A percentile compares a stretch with the other conserved stretches of the same genome.
phyloP scores from a whole-genome alignment of 2,797 vertebrate genomes.

The Simalia tracyae region DNA sequence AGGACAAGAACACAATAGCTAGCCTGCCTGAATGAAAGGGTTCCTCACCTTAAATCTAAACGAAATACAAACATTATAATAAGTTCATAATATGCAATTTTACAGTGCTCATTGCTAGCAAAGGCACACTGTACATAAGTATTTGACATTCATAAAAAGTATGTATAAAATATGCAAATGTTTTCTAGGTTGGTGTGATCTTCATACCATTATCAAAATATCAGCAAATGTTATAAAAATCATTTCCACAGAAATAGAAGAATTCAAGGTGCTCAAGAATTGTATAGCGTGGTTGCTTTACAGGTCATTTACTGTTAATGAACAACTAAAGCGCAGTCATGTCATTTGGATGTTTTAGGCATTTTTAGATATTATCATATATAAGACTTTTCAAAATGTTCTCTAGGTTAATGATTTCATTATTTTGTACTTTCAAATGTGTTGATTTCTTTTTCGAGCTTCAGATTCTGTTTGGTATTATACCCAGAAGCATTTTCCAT shows the following conservation, averaged over 20 bases:
- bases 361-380: not conserved
- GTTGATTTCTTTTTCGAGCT: not conserved
- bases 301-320: not conserved
- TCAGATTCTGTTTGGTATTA: not conserved
- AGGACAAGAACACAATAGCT: not conserved
- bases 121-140: not conserved
- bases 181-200: not conserved
- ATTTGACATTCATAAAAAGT: not conserved
- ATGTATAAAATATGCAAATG: not conserved
- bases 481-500: slow-evolving; percentile 12
- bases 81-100: not conserved
- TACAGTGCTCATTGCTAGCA: not conserved
- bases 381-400: not conserved
- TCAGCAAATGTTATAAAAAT: not conserved
- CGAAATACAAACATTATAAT: not conserved
- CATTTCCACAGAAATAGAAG: not conserved
- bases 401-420: slow-evolving; percentile 19
- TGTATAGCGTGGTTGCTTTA: not conserved
- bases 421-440: not conserved
- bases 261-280: not conserved
- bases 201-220: not conserved
- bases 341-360: not conserved
- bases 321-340: not conserved
- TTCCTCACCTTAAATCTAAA: slow-evolving; percentile 2
- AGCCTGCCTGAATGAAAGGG: not conserved